A percentile compares a stretch with the other conserved stretches of the same genome.
Evolutionary conservation across 1,140 invertebrate species (phyloP).

Genomic region (Subanguina moxae): DNA sequence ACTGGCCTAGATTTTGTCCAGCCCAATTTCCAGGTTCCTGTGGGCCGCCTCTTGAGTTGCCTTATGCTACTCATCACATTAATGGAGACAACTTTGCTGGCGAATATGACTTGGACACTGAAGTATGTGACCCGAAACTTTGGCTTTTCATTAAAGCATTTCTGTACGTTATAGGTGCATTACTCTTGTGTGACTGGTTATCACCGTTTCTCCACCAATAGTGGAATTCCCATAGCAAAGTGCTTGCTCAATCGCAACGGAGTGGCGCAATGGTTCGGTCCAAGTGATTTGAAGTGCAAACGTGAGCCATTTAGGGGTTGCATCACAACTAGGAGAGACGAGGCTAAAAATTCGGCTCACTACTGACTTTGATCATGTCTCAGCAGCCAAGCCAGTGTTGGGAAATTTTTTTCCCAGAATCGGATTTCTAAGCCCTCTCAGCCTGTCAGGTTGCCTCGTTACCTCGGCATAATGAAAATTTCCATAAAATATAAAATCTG

Average conservation of each 20-base stretch:
- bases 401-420: too few relatives aligned
- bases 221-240: conserved; percentile 70
- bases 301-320: conserved; percentile 66
- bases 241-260: conserved; percentile 79
- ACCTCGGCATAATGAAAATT: too few relatives aligned
- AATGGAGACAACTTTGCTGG: conserved; percentile 64
- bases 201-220: conserved; percentile 54
- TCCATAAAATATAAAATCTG: too few relatives aligned
- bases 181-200: conserved; percentile 88
- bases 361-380: too few relatives aligned
- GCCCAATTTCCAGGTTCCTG: conserved; percentile 71
- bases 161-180: conserved; percentile 63
- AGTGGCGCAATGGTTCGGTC: conserved; percentile 81
- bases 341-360: too few relatives aligned
- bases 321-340: conserved; percentile 5
- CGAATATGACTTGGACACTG: conserved; percentile 64
- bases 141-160: too few relatives aligned
- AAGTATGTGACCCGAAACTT: conserved; percentile 53
- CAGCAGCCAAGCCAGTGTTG: too few relatives aligned
- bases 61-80: conserved; percentile 77
- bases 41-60: conserved; percentile 76
- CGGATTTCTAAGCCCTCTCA: too few relatives aligned
- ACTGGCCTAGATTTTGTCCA: background rate
- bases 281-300: conserved; percentile 81
- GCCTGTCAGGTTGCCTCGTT: too few relatives aligned